These are phyloP conservation scores for Myripristis murdjan DNA, from an alignment of 2,797 vertebrate species.

Conservation along the genomic window DNA sequence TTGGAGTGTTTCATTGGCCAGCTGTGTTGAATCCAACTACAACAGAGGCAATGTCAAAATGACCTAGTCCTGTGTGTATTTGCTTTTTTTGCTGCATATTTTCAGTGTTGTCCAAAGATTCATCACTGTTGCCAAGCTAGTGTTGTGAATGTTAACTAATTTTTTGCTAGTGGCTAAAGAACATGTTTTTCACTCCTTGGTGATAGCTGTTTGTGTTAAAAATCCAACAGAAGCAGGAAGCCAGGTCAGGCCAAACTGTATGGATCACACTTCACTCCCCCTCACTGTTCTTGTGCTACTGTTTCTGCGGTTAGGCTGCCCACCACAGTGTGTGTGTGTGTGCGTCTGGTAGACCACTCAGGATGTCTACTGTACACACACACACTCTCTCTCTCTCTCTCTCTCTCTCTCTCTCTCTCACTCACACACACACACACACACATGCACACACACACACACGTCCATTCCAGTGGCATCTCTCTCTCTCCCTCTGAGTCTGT, in stretches of 20 bases:
- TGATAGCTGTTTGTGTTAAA: conserved; percentile 11
- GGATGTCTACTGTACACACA: conserved; percentile 53
- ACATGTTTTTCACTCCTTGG: conserved; percentile 4
- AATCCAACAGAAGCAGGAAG: conserved; percentile 30
- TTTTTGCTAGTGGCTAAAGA: conserved; percentile 14
- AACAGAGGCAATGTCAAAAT: background rate
- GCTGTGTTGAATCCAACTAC: background rate
- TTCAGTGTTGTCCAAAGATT: background rate
- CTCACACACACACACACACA: conserved; percentile 23
- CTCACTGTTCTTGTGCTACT: conserved; percentile 63
- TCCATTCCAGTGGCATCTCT: background rate
- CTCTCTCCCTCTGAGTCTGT: conserved; percentile 40
- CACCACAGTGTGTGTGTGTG: conserved; percentile 39
- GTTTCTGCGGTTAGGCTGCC: conserved; percentile 65
- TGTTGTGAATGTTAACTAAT: conserved; percentile 33
- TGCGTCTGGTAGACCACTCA: conserved; percentile 71
- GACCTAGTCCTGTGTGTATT: background rate
- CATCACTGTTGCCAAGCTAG: conserved; percentile 25
- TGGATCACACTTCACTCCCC: conserved; percentile 57
- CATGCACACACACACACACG: conserved; percentile 6
- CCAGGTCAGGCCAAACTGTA: conserved; percentile 35
- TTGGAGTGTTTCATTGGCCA: too few relatives aligned
- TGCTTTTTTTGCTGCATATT: background rate
- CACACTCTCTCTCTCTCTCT: too few relatives aligned
- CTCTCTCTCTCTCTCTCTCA: too few relatives aligned